Evolutionary conservation across 2,797 vertebrate species (phyloP).

Genomic region (Argyrosomus regius): DNA sequence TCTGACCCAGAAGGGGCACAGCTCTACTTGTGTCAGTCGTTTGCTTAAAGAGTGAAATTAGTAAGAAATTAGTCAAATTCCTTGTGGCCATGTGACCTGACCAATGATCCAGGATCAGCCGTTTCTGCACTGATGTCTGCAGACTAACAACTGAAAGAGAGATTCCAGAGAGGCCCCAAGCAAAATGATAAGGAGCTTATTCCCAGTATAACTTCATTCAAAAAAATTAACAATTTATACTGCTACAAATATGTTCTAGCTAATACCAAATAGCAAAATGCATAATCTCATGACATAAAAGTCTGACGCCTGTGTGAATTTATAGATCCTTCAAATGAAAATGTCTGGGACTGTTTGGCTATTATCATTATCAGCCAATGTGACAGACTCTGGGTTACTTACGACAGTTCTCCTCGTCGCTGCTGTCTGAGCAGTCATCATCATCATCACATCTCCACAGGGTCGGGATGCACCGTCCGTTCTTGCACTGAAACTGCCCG

Average conservation of each 20-base stretch:
- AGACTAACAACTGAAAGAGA: slow-evolving; percentile 39
- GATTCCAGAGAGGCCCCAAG: slow-evolving; percentile 50
- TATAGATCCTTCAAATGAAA: slow-evolving; percentile 1
- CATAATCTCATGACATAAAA: neutral
- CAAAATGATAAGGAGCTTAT: slow-evolving; percentile 57
- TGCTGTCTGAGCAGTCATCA: slow-evolving; percentile 96
- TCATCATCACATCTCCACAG: slow-evolving; percentile 98
- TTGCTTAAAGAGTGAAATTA: slow-evolving; percentile 25
- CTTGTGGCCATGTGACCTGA: slow-evolving; percentile 68
- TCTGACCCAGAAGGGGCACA: neutral
- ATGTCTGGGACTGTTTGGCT: neutral
- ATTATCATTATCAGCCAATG: neutral
- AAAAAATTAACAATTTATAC: slow-evolving; percentile 10
- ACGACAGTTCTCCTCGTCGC: slow-evolving; percentile 97
- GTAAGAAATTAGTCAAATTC: slow-evolving; percentile 53
- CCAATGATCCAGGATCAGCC: slow-evolving; percentile 66
- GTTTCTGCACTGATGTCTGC: slow-evolving; percentile 33
- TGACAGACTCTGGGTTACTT: slow-evolving; percentile 80
- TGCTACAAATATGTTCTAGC: neutral
- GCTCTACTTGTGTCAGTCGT: slow-evolving; percentile 25
- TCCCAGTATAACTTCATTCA: slow-evolving; percentile 35
- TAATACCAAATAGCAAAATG: neutral
- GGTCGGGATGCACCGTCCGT: slow-evolving; percentile 94
- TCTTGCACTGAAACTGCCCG: slow-evolving; percentile 95
- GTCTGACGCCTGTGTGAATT: neutral